Percentiles rank a stretch among this genome's conserved stretches.
phyloP scores from a whole-genome alignment of 2,797 vertebrate genomes.

The Pristis pectinata region DNA sequence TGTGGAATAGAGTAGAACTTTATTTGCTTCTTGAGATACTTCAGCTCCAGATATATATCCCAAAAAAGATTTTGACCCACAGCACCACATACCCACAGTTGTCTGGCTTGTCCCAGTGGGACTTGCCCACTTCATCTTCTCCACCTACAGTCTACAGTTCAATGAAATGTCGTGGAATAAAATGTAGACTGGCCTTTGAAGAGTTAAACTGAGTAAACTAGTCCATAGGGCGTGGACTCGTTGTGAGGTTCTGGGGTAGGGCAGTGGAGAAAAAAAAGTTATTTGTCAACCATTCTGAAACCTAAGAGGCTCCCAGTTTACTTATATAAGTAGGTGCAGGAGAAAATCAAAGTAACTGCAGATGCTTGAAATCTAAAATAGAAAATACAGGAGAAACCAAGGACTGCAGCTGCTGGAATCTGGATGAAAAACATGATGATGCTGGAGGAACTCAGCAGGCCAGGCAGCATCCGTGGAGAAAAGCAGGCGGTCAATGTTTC shows the following conservation, averaged over 20 bases:
- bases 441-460: too few species aligned
- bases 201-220: background rate
- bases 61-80: background rate
- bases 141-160: background rate
- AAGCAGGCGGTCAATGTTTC: too few species aligned
- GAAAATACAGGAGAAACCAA: too few species aligned
- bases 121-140: background rate
- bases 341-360: too few species aligned
- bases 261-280: background rate
- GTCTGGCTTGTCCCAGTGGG: background rate
- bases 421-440: too few species aligned
- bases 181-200: background rate
- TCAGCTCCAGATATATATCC: background rate
- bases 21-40: too few species aligned
- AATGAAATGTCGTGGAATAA: background rate
- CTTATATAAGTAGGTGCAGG: background rate
- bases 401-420: too few species aligned
- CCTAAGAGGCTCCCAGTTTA: background rate
- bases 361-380: too few species aligned
- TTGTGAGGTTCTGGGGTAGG: background rate
- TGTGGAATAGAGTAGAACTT: too few species aligned
- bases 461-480: too few species aligned
- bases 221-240: background rate
- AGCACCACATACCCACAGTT: background rate
- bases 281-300: background rate